Percentiles rank a stretch among this genome's conserved stretches.
phyloP scores from a whole-genome alignment of 2,888 invertebrate genomes.

The Parapristionchus giblindavisi region DNA sequence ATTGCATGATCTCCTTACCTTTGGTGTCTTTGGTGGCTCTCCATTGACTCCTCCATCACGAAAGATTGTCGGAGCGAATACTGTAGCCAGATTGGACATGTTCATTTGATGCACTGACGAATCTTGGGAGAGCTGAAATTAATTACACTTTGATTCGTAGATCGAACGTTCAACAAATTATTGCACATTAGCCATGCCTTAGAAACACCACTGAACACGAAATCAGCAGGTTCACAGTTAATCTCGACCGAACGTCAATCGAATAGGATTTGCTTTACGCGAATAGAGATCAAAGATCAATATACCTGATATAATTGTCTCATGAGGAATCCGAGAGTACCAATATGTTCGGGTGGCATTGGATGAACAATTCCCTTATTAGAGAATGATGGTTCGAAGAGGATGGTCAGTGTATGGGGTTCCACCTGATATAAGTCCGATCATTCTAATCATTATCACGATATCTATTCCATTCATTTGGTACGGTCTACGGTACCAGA shows the following conservation, averaged over 20 bases:
- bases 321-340: slow-evolving; percentile 57
- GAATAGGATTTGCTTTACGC: neutral
- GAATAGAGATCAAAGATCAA: neutral
- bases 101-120: slow-evolving; percentile 52
- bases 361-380: slow-evolving; percentile 30
- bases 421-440: neutral
- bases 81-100: slow-evolving; percentile 51
- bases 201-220: neutral
- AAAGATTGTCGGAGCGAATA: slow-evolving; percentile 55
- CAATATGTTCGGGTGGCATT: slow-evolving; percentile 37
- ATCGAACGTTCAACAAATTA: neutral
- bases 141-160: neutral
- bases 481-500: too few relatives aligned
- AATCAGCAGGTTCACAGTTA: too few relatives aligned
- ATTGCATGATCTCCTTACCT: neutral
- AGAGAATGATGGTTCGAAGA: slow-evolving; percentile 16
- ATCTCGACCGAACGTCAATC: neutral
- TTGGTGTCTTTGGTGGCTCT: slow-evolving; percentile 21
- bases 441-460: neutral
- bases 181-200: neutral
- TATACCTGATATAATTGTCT: slow-evolving; percentile 50
- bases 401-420: slow-evolving; percentile 9
- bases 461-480: neutral
- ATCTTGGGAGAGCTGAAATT: slow-evolving; percentile 41
- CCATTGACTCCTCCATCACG: slow-evolving; percentile 36